A percentile compares a stretch with the other conserved stretches of the same genome.
phyloP scores from a whole-genome alignment of 1,140 invertebrate species.

The Samia ricini region DNA sequence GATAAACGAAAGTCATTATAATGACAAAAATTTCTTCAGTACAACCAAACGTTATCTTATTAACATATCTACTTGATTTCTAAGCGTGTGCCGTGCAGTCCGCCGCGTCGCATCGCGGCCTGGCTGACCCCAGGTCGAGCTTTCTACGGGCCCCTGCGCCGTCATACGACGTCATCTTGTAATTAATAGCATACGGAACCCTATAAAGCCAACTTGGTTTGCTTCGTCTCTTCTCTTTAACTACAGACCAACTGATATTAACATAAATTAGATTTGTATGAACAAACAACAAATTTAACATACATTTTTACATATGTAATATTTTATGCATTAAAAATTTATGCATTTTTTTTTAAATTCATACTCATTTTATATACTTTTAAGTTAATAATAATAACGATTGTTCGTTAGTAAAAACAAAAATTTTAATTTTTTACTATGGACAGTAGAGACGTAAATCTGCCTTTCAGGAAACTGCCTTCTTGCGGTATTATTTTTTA shows the following conservation, averaged over 20 bases:
- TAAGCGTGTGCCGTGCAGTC: constrained; percentile 20
- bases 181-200: constrained; percentile 37
- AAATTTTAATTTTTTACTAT: too few relatives aligned
- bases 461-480: too few relatives aligned
- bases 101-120: constrained; percentile 12
- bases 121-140: constrained; percentile 37
- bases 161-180: constrained; percentile 25
- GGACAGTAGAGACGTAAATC: too few relatives aligned
- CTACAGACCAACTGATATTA: not conserved
- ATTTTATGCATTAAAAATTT: too few relatives aligned
- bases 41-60: constrained; percentile 11
- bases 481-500: too few relatives aligned
- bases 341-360: too few relatives aligned
- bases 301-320: too few relatives aligned
- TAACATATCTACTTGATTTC: constrained; percentile 27
- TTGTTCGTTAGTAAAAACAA: too few relatives aligned
- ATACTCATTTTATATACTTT: too few relatives aligned
- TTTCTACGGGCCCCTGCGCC: constrained; percentile 40
- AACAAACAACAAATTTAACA: too few relatives aligned
- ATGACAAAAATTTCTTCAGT: not conserved
- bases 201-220: constrained; percentile 24
- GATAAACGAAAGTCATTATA: not conserved
- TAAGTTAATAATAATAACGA: too few relatives aligned
- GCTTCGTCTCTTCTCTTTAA: not conserved
- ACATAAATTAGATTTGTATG: not conserved